phyloP scores from a whole-genome alignment of 2,888 invertebrate species.

The Hydraecia micacea region DNA sequence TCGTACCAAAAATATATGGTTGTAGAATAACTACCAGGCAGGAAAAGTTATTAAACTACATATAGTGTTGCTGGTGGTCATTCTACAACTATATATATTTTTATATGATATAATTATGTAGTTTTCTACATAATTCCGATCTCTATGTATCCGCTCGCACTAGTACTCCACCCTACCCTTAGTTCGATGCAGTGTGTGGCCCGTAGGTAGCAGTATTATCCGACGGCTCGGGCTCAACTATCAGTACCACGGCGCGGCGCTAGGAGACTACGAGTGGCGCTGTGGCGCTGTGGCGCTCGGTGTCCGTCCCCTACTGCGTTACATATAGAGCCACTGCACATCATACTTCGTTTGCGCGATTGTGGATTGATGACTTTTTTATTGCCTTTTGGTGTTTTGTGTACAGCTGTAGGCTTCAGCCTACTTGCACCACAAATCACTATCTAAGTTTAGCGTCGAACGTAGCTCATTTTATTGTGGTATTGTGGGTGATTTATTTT shows the following conservation, averaged over 20 bases:
- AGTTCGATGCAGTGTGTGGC: not conserved
- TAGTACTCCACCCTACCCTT: not conserved
- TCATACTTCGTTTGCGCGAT: not conserved
- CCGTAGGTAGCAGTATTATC: not conserved
- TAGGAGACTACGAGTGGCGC: not conserved
- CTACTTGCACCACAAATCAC: not conserved
- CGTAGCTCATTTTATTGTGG: too few species aligned
- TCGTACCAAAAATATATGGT: not conserved
- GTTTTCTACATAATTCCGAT: not conserved
- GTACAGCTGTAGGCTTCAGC: not conserved
- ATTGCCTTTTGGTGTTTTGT: not conserved
- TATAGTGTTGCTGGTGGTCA: too few species aligned
- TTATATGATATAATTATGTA: too few species aligned
- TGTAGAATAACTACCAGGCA: not conserved
- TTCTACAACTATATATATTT: too few species aligned
- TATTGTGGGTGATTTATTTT: too few species aligned
- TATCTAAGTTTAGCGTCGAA: not conserved
- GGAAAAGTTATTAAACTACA: not conserved
- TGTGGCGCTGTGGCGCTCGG: not conserved
- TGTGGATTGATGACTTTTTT: not conserved
- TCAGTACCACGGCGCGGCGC: conserved; percentile 3
- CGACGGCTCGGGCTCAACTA: not conserved
- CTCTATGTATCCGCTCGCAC: not conserved
- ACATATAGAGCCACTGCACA: not conserved
- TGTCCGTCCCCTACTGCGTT: not conserved